These are phyloP conservation scores for Chrysemys picta DNA, from an alignment of 2,113 vertebrate genomes.

Conservation along the genomic window DNA sequence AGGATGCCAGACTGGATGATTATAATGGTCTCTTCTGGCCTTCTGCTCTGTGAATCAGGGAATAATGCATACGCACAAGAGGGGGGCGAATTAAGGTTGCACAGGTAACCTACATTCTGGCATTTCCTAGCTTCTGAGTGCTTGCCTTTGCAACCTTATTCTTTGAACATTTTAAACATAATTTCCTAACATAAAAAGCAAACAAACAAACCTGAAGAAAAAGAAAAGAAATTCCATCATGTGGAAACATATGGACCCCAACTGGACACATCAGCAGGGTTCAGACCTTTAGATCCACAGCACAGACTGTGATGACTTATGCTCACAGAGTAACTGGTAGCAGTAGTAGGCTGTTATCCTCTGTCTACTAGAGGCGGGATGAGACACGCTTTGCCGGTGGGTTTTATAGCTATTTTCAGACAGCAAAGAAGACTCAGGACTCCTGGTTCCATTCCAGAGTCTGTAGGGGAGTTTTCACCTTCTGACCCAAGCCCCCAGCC, in stretches of 20 bases:
- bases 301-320: background rate
- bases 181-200: background rate
- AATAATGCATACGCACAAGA: rapidly evolving
- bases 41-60: background rate
- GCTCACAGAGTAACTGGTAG: background rate
- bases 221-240: background rate
- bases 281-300: background rate
- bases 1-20: background rate
- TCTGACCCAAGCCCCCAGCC: background rate
- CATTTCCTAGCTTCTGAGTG: background rate
- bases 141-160: background rate
- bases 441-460: background rate
- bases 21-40: background rate
- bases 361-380: background rate
- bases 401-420: background rate
- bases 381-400: background rate
- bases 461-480: background rate
- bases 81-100: background rate
- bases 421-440: background rate
- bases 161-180: background rate
- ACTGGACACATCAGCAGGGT: background rate
- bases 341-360: background rate
- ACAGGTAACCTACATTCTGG: background rate
- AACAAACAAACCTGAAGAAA: background rate
- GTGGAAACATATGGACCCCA: background rate